phyloP scores from a whole-genome alignment of 2,888 invertebrate species.

The Rhopalosiphum nymphaeae region DNA sequence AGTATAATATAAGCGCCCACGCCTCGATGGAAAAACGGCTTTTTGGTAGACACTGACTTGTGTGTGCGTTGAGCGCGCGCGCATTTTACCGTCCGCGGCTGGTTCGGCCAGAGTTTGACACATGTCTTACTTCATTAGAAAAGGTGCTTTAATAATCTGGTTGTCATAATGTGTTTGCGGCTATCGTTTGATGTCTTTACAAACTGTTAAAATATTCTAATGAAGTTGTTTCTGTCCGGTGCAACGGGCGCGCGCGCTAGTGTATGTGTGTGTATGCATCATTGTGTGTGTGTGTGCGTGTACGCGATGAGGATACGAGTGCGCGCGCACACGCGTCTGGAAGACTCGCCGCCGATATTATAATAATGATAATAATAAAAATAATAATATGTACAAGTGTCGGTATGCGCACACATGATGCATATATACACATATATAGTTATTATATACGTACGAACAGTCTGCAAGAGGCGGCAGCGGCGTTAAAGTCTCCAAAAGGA shows the following conservation, averaged over 20 bases:
- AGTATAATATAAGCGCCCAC: background rate
- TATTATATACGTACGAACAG: background rate
- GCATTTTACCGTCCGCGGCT: conserved; percentile 31
- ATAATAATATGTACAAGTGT: background rate
- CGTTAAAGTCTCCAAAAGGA: conserved; percentile 52
- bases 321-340: conserved; percentile 21
- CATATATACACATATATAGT: no score
- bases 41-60: conserved; percentile 52
- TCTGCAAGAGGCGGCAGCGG: background rate
- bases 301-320: background rate
- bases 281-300: background rate
- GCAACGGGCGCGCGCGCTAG: background rate
- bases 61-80: background rate
- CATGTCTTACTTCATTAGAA: conserved; percentile 65
- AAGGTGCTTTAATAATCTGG: conserved; percentile 64
- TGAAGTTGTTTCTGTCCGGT: conserved; percentile 62
- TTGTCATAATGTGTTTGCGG: conserved; percentile 65
- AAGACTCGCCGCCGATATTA: conserved; percentile 3
- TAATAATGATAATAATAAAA: conserved; percentile 24
- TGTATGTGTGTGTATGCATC: background rate
- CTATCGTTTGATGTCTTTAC: conserved; percentile 65
- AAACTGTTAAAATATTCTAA: conserved; percentile 65
- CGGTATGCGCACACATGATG: no score
- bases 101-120: conserved; percentile 58
- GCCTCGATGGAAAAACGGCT: background rate